Percentiles rank a stretch among this genome's conserved stretches.
phyloP scores from a whole-genome alignment of 2,888 invertebrate genomes.

The Myopa tessellatipennis region DNA sequence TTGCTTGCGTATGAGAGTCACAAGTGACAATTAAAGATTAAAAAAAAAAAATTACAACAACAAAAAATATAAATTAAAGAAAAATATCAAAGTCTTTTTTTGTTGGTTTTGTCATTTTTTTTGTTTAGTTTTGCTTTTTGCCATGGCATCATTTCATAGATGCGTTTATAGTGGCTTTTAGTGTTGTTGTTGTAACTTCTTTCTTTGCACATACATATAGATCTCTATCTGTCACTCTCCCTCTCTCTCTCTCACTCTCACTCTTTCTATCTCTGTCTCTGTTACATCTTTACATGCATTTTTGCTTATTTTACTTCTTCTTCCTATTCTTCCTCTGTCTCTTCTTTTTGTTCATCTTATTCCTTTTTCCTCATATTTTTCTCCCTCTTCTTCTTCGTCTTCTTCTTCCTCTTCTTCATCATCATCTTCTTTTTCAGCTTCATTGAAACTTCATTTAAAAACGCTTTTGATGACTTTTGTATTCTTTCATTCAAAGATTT shows the following conservation, averaged over 20 bases:
- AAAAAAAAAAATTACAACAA: not conserved
- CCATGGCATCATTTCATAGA: constrained; percentile 52
- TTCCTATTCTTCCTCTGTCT: too few species aligned
- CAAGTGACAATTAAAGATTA: too few species aligned
- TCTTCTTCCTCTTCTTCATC: not conserved
- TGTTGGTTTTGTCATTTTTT: not conserved
- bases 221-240: not conserved
- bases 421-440: not conserved
- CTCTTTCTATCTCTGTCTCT: not conserved
- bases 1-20: too few species aligned
- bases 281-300: not conserved
- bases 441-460: too few species aligned
- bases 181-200: constrained; percentile 8
- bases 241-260: not conserved
- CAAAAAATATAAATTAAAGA: not conserved
- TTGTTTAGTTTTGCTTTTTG: constrained; percentile 40
- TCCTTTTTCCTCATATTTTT: not conserved
- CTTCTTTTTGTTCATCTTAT: not conserved
- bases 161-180: not conserved
- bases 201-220: constrained; percentile 15
- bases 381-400: not conserved
- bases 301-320: not conserved
- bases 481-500: too few species aligned
- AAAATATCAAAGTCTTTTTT: not conserved
- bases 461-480: too few species aligned